A percentile compares a stretch with the other conserved stretches of the same genome.
Evolutionary conservation across 1,140 invertebrate species (phyloP).

Genomic region (Trichonephila inaurata): DNA sequence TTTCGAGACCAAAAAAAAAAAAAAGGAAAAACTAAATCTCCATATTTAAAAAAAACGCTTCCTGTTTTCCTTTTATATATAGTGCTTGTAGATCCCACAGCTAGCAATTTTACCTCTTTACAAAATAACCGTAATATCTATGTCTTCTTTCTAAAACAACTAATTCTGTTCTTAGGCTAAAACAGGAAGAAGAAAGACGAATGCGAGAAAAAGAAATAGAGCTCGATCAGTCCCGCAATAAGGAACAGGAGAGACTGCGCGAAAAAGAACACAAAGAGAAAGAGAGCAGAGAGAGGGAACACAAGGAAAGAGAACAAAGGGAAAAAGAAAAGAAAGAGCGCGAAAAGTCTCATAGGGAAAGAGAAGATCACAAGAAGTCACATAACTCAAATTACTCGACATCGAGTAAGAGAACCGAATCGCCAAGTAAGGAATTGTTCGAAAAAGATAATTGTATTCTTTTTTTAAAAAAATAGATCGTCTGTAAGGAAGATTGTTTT

Average conservation of each 20-base stretch:
- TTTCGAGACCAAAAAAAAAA: too few relatives aligned
- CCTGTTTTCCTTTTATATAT: too few relatives aligned
- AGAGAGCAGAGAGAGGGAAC: slow-evolving; percentile 63
- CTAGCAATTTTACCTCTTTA: too few relatives aligned
- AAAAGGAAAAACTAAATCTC: too few relatives aligned
- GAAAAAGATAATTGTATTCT: too few relatives aligned
- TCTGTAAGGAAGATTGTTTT: too few relatives aligned
- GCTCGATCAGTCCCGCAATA: slow-evolving; percentile 57
- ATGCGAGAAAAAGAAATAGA: slow-evolving; percentile 70
- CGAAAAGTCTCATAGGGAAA: slow-evolving; percentile 54
- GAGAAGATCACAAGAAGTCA: slow-evolving; percentile 59
- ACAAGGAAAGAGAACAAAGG: slow-evolving; percentile 52
- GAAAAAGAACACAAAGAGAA: slow-evolving; percentile 71
- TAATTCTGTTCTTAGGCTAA: slow-evolving; percentile 25
- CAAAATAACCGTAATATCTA: too few relatives aligned
- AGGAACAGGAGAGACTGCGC: slow-evolving; percentile 69
- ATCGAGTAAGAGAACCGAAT: slow-evolving; percentile 40
- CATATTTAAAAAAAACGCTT: too few relatives aligned
- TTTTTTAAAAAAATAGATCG: too few relatives aligned
- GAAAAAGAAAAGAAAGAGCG: slow-evolving; percentile 57
- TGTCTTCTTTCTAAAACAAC: neutral
- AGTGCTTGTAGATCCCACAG: too few relatives aligned
- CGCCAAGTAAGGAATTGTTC: slow-evolving; percentile 25
- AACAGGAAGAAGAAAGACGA: slow-evolving; percentile 69
- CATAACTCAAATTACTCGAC: slow-evolving; percentile 43